Evolutionary conservation across 2,113 vertebrate genomes (phyloP).

Genomic region (Leptosomus discolor): DNA sequence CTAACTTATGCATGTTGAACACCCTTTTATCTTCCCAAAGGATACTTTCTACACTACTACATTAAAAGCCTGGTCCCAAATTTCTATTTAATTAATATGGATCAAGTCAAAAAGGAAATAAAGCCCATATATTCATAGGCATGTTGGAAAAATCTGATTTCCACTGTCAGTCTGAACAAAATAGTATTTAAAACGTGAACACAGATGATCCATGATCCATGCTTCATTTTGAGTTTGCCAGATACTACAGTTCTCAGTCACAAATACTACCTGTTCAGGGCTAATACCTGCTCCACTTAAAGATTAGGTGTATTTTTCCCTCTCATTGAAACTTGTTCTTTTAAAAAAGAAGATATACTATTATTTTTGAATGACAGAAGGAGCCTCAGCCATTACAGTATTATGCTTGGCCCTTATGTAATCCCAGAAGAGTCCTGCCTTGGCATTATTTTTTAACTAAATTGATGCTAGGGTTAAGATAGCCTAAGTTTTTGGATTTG

Average conservation of each 20-base stretch:
- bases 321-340: neutral
- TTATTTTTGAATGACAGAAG: neutral
- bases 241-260: neutral
- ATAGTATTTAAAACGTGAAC: neutral
- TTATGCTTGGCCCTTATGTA: neutral
- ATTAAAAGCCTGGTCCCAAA: neutral
- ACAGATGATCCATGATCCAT: neutral
- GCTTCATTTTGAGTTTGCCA: neutral
- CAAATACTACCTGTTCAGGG: neutral
- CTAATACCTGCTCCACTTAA: neutral
- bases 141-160: neutral
- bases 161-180: neutral
- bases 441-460: neutral
- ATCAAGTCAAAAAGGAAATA: neutral
- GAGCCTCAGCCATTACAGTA: neutral
- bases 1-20: neutral
- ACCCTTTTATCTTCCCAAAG: neutral
- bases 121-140: neutral
- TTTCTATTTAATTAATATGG: neutral
- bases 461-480: neutral
- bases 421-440: neutral
- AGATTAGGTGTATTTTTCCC: neutral
- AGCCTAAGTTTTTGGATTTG: fast-evolving
- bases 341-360: neutral
- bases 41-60: neutral